Base-by-base conservation (phyloP, 2,113 vertebrate genomes). In the Phyllostomus hastatus region DNA sequence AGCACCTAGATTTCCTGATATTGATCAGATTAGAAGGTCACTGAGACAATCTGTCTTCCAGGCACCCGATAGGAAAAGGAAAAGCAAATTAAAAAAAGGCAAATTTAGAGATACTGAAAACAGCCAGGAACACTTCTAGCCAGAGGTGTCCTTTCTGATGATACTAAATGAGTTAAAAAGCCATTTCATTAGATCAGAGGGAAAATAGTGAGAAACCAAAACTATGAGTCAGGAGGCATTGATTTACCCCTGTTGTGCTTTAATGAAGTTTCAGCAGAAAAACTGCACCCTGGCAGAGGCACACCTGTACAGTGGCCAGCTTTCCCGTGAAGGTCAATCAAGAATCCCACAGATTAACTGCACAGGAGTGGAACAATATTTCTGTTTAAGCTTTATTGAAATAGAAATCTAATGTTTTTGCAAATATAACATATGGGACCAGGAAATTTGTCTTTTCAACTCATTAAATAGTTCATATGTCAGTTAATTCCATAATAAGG, bases 201-300 rank as follows among this genome's bases (percentile, higher is more conserved):
- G 66, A 85, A 73, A 82, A 97, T 84, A 64, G 61, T 83, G 85
- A 92, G 66, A 95, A 97, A 94, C 61, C 88, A 91, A 67, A 95
- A 85, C 88, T 97, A 69, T 26, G 57, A 14, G 70, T 50, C 54
- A 35, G 52, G 4, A 88, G 69, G 64, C 88, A 64, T 57, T 93
- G 81, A 70, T 48, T 95, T 81, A 73, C 73, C 85, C 5, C 16
- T 83, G 38, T 7, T 87, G 24, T 28, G 73, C 33, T 79, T 93
- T 94, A 94, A 67, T 96, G 80, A 92, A 64, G 28, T 95, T 94
- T 95, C n/a, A 90, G 83, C 95, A 52, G 92, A 86, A 95, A 95
- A 92, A 78, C 80, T 57, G 59, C 41, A 52, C 43, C n/a, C 48
- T 17, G 82, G 20, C 7, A 64, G 78, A 95, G 38, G 10, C 14